Base-by-base conservation (phyloP, 1,140 invertebrate species). In the Brachionus asplanchnoidis region DNA sequence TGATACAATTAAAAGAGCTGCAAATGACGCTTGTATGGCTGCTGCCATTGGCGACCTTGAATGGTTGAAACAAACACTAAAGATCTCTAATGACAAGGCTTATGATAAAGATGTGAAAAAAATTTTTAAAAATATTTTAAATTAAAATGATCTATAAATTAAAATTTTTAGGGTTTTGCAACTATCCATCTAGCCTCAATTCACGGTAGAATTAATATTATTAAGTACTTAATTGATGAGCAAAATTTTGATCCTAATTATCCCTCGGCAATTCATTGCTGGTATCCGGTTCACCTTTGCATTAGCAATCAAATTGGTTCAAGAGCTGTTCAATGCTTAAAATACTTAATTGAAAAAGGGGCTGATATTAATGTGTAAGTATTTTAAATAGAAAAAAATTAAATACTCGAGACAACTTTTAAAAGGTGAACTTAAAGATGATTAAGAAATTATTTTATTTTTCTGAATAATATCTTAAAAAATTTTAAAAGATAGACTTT, bases 71-170 rank as follows among this genome's bases (percentile, higher is more conserved):
- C 89, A 90, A 82, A 89, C 88, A 86, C 79, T 90, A 14, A 86
- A 87, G 79, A 88, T 88, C 65, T 85, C 85, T 11, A 87, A 86
- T 42, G 86, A 86, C 42, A 82, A 87, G 60, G 87, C 87, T 84
- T 89, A 86, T 86, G 89, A 89, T 85, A 88, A 89, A 87, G 89
- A 90, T 87, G 89, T 90, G 87, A 86, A 86, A n/a, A n/a, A n/a
- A 85, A 12, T 36, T 32, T 8, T 56, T 14, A 28, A 23, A 36
- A 17, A 26, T 17, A 36, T 53, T 46, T 17, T 42, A 23, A n/a
- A n/a, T n/a, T n/a, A n/a, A n/a, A n/a, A 17, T 53, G 5, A 14
- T 26, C 8, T 23, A 32, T 77, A 11, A 46, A 14, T 86, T 79
- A 84, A 77, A 79, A 42, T 66, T 85, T 87, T 26, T 85, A 90